These are phyloP conservation scores for Lota lota DNA, from an alignment of 2,113 vertebrate species.

Conservation along the genomic window DNA sequence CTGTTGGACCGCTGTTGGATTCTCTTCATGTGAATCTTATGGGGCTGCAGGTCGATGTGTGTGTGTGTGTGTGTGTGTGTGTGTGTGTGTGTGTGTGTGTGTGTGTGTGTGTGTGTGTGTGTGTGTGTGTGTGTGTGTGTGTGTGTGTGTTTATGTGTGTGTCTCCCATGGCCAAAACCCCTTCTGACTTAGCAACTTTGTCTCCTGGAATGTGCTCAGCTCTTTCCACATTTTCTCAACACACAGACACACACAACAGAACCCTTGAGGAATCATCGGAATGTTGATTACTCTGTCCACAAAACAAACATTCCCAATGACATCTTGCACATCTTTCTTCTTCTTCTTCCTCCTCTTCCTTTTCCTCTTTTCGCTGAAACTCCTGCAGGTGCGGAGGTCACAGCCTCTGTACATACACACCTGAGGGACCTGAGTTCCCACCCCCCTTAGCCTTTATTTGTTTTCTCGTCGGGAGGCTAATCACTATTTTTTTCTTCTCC, in stretches of 20 bases:
- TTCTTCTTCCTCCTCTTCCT: too few species aligned
- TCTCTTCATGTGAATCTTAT: too few species aligned
- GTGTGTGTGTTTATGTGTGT: constrained; percentile 9
- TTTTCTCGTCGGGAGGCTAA: constrained; percentile 16
- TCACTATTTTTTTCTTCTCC: constrained; percentile 19
- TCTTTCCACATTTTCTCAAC: constrained; percentile 57
- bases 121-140: too few species aligned
- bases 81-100: too few species aligned
- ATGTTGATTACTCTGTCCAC: constrained; percentile 64
- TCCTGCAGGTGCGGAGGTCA: too few species aligned
- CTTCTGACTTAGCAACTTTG: neutral
- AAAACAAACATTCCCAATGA: too few species aligned
- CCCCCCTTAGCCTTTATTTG: constrained; percentile 21
- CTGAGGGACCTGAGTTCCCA: constrained; percentile 41
- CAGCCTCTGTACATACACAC: neutral
- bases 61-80: too few species aligned
- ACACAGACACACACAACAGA: constrained; percentile 19
- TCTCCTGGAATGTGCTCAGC: constrained; percentile 14
- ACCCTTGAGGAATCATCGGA: constrained; percentile 68
- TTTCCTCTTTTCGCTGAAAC: too few species aligned
- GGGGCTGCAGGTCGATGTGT: too few species aligned
- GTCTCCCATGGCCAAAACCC: neutral
- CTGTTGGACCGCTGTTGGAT: too few species aligned
- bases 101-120: too few species aligned
- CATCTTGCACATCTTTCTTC: too few species aligned